phyloP scores from a whole-genome alignment of 2,888 invertebrate species.

The Apantesis nais region DNA sequence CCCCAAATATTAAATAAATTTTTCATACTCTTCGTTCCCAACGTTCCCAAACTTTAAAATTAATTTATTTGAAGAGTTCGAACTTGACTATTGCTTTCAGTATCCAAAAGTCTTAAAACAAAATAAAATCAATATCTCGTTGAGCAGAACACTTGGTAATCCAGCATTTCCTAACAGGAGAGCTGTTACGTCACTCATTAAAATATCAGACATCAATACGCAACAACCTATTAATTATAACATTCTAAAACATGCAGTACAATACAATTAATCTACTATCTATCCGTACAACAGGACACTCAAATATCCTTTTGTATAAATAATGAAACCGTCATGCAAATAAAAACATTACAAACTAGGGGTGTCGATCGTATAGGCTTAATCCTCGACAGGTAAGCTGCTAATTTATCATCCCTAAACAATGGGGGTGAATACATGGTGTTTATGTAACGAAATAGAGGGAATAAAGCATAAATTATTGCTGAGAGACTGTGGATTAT shows the following conservation, averaged over 20 bases:
- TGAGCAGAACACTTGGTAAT: too few relatives aligned
- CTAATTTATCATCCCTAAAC: slow-evolving; percentile 84
- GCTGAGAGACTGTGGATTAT: slow-evolving; percentile 26
- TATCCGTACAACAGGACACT: slow-evolving; percentile 8
- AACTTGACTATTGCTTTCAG: too few relatives aligned
- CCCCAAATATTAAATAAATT: too few relatives aligned
- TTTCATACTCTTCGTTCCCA: too few relatives aligned
- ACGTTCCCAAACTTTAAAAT: too few relatives aligned
- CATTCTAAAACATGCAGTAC: background rate
- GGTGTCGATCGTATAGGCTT: slow-evolving; percentile 73
- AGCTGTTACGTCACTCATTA: background rate
- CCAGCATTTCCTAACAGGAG: background rate
- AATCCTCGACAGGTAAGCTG: slow-evolving; percentile 84
- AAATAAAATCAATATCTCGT: too few relatives aligned
- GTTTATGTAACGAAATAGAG: slow-evolving; percentile 63
- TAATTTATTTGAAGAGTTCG: too few relatives aligned
- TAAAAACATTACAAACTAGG: slow-evolving; percentile 74
- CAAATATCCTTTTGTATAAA: slow-evolving; percentile 57
- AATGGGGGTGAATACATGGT: slow-evolving; percentile 69
- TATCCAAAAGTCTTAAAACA: too few relatives aligned
- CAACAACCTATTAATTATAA: too few relatives aligned
- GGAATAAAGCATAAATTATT: slow-evolving; percentile 65
- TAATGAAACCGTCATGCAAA: slow-evolving; percentile 76
- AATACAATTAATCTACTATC: slow-evolving; percentile 9
- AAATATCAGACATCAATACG: too few relatives aligned